Evolutionary conservation across 2,113 vertebrate species (phyloP).

Genomic region (Hydrochoerus hydrochaeris): DNA sequence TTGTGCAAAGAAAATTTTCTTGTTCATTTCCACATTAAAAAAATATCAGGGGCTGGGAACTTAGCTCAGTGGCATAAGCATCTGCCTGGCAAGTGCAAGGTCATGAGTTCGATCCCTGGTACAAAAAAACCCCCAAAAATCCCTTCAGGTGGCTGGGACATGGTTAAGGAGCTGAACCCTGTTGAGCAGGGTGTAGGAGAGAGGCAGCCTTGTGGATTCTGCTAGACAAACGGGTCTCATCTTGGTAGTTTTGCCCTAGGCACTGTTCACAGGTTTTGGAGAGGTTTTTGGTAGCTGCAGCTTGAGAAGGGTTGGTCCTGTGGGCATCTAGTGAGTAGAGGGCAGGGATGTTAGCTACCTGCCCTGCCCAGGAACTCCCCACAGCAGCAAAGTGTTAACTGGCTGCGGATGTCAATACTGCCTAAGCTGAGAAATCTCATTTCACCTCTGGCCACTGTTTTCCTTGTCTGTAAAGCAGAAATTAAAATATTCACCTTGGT

Average conservation of each 20-base stretch:
- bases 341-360: neutral
- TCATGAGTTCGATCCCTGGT: no score
- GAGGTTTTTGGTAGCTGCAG: conserved; percentile 21
- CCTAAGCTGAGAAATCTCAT: neutral
- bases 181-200: neutral
- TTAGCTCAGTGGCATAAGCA: no score
- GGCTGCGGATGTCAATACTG: neutral
- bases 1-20: conserved; percentile 12
- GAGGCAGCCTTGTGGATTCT: neutral
- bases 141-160: neutral
- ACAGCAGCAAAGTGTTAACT: neutral
- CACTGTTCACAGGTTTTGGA: neutral
- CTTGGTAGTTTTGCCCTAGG: neutral
- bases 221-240: neutral
- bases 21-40: conserved; percentile 13
- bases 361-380: neutral
- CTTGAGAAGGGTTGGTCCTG: neutral
- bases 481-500: neutral
- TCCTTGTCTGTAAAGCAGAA: neutral
- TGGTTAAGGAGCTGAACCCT: conserved; percentile 12
- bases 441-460: neutral
- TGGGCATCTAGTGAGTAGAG: neutral
- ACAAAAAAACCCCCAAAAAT: no score
- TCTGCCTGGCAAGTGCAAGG: no score
- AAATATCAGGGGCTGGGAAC: no score